A percentile compares a stretch with the other conserved stretches of the same genome.
Conservation (phyloP, 2,113 vertebrate genomes). For the Syrrhaptes paradoxus region DNA sequence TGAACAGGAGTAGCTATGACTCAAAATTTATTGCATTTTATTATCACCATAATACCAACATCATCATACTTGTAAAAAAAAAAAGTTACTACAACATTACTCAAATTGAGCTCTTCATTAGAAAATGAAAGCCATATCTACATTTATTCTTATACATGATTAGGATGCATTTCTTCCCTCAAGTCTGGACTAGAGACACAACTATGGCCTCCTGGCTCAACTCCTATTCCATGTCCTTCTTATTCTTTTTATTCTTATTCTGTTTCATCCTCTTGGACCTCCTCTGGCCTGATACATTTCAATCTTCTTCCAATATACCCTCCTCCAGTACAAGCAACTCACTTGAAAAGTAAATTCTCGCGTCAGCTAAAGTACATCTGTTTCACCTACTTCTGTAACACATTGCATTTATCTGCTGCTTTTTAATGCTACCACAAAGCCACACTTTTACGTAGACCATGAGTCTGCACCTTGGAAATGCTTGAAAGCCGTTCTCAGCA, state of each 20-base stretch:
- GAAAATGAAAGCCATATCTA: not conserved
- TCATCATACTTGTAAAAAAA: not conserved
- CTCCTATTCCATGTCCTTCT: not conserved
- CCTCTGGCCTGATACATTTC: not conserved
- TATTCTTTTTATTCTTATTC: not conserved
- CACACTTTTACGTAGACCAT: not conserved
- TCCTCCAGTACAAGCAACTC: not conserved
- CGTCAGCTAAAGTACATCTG: not conserved
- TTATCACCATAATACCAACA: not conserved
- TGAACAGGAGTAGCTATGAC: not conserved
- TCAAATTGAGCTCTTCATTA: not conserved
- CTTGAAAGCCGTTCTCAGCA: conserved; percentile 26
- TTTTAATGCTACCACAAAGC: not conserved
- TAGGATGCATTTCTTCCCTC: not conserved
- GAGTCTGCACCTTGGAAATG: not conserved
- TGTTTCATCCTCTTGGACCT: not conserved
- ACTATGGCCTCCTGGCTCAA: not conserved
- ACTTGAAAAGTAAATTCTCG: not conserved
- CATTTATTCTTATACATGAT: not conserved
- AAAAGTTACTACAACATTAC: not conserved
- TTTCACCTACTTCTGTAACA: not conserved
- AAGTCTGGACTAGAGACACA: not conserved
- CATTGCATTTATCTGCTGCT: not conserved
- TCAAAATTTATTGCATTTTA: not conserved
- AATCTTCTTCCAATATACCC: not conserved